These are phyloP conservation scores for Lagodon rhomboides DNA, from an alignment of 2,797 vertebrate genomes.

Conservation along the genomic window DNA sequence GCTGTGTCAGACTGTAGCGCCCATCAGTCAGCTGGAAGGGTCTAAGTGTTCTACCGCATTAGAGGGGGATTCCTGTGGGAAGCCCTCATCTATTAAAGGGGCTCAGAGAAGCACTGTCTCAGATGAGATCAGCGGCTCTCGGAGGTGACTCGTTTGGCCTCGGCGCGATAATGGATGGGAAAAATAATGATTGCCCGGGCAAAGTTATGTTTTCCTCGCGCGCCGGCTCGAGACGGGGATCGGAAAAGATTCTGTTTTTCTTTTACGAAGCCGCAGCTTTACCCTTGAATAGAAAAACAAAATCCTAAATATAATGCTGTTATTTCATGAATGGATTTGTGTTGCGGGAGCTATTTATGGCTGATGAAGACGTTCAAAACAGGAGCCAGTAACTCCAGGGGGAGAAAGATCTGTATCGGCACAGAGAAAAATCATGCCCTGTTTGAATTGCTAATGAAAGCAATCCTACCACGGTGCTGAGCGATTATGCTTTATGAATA, in stretches of 20 bases:
- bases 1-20: constrained; percentile 53
- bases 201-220: constrained; percentile 38
- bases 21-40: constrained; percentile 68
- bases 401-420: constrained; percentile 64
- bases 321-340: constrained; percentile 42
- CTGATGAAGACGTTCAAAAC: constrained; percentile 50
- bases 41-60: constrained; percentile 62
- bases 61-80: constrained; percentile 65
- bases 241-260: background rate
- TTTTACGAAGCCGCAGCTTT: background rate
- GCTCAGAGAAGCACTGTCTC: constrained; percentile 43
- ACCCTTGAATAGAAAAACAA: constrained; percentile 38
- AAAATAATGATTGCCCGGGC: constrained; percentile 38
- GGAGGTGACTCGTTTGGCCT: constrained; percentile 59
- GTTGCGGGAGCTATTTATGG: constrained; percentile 54
- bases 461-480: constrained; percentile 52
- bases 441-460: constrained; percentile 78
- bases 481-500: constrained; percentile 66
- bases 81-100: constrained; percentile 65
- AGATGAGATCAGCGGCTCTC: constrained; percentile 65
- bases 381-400: constrained; percentile 50
- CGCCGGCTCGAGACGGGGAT: constrained; percentile 4
- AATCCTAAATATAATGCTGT: constrained; percentile 33
- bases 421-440: constrained; percentile 53
- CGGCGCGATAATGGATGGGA: constrained; percentile 51